Conservation (phyloP, 2,113 vertebrate species). For the Notarius quadriscutis region DNA sequence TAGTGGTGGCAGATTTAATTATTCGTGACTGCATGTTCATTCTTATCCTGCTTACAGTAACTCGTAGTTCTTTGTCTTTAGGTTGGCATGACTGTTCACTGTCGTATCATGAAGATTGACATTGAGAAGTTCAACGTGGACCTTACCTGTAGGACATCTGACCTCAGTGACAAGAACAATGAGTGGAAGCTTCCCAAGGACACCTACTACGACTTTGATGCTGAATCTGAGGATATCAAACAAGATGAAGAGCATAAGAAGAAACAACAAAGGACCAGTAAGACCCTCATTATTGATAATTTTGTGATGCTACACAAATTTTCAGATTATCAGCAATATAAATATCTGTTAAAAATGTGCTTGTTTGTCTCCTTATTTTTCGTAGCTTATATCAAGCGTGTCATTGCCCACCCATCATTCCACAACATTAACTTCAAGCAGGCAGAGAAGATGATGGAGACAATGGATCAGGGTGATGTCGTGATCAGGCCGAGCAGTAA, state of each 20-base stretch:
- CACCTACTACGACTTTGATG: conserved; percentile 94
- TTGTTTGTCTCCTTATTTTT: conserved; percentile 1
- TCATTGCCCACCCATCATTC: conserved; percentile 98
- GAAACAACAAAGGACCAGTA: conserved; percentile 95
- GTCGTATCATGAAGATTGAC: conserved; percentile 98
- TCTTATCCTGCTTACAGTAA: background rate
- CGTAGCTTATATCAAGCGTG: conserved; percentile 93
- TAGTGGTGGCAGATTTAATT: background rate
- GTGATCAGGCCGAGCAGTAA: conserved; percentile 98
- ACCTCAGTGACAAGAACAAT: conserved; percentile 93
- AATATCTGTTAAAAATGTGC: background rate
- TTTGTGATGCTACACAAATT: background rate
- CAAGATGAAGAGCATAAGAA: conserved; percentile 92
- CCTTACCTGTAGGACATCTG: conserved; percentile 94
- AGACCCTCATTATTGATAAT: conserved; percentile 59
- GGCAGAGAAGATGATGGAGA: conserved; percentile 99
- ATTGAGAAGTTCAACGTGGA: conserved; percentile 98
- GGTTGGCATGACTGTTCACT: conserved; percentile 99
- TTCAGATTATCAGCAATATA: background rate
- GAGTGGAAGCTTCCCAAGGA: conserved; percentile 99
- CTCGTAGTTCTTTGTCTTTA: conserved; percentile 51
- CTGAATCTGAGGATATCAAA: conserved; percentile 89
- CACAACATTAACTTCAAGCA: conserved; percentile 99
- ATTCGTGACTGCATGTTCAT: background rate
- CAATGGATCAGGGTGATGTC: conserved; percentile 96